These are phyloP conservation scores for Eupithecia vulgata DNA, from an alignment of 2,888 invertebrate genomes.

Conservation along the genomic window DNA sequence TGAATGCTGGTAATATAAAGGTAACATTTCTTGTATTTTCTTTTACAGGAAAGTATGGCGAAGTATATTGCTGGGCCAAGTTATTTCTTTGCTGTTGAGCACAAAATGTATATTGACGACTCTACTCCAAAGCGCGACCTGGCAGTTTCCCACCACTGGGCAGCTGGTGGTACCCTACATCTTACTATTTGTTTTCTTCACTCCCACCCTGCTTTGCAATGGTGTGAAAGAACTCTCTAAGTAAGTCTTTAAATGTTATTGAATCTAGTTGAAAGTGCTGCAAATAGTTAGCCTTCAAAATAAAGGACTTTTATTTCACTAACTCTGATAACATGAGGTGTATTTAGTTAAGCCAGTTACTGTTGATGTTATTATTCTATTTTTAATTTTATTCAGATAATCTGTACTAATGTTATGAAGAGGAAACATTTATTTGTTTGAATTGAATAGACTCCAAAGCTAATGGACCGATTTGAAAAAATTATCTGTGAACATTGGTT, in stretches of 20 bases:
- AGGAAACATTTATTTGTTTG: too few relatives aligned
- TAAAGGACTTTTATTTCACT: not conserved
- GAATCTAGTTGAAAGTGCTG: not conserved
- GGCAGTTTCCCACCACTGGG: constrained; percentile 90
- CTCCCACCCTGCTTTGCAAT: constrained; percentile 89
- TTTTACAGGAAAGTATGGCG: constrained; percentile 88
- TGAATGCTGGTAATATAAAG: not conserved
- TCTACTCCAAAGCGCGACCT: constrained; percentile 87
- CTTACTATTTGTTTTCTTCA: constrained; percentile 89
- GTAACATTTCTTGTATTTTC: not conserved
- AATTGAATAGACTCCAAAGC: too few relatives aligned
- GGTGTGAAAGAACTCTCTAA: constrained; percentile 86
- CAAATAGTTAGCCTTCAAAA: not conserved
- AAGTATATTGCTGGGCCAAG: constrained; percentile 89
- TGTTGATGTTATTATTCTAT: too few relatives aligned
- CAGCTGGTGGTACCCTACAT: constrained; percentile 92
- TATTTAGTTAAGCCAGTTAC: too few relatives aligned
- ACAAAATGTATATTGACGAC: constrained; percentile 90
- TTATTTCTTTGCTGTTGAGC: constrained; percentile 90
- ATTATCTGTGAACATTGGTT: too few relatives aligned
- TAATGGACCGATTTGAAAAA: too few relatives aligned
- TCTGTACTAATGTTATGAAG: too few relatives aligned
- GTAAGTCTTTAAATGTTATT: constrained; percentile 67
- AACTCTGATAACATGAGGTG: too few relatives aligned
- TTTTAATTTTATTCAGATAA: too few relatives aligned